Evolutionary conservation across 2,113 vertebrate genomes (phyloP).

Genomic region (Micronisus gabar): DNA sequence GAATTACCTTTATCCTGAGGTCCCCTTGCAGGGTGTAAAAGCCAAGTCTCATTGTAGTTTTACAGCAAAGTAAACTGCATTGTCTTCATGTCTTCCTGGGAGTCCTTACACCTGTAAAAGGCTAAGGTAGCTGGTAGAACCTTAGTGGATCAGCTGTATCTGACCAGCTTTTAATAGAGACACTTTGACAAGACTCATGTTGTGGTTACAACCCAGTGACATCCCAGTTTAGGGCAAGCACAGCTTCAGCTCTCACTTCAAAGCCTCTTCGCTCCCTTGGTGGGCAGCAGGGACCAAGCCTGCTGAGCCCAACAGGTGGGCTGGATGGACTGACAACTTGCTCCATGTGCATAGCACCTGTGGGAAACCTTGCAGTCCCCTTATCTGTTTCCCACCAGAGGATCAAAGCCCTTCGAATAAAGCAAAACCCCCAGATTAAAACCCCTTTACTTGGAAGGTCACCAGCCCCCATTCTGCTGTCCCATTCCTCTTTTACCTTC

Average conservation of each 20-base stretch:
- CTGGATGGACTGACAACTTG: not conserved
- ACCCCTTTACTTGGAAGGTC: not conserved
- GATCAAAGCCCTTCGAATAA: not conserved
- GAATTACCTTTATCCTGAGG: not conserved
- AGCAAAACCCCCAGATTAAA: not conserved
- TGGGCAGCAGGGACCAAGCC: not conserved
- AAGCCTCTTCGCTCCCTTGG: rapidly evolving
- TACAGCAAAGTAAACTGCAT: not conserved
- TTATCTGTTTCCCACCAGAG: not conserved
- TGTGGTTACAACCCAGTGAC: not conserved
- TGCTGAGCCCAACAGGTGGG: not conserved
- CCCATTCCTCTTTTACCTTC: not conserved
- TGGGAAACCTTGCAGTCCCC: not conserved
- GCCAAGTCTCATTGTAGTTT: not conserved
- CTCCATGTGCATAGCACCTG: rapidly evolving
- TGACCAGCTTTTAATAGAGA: not conserved
- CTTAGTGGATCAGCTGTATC: not conserved
- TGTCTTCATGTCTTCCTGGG: not conserved
- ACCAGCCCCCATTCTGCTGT: not conserved
- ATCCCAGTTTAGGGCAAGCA: not conserved
- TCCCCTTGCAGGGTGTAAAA: not conserved
- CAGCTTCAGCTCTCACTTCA: not conserved
- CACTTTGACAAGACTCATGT: not conserved
- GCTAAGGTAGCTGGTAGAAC: not conserved
- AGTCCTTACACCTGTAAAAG: not conserved